Evolutionary conservation across 2,113 vertebrate species (phyloP), one percentile per base, ranked within the genome.

Genomic region (Uropsilus gracilis): DNA sequence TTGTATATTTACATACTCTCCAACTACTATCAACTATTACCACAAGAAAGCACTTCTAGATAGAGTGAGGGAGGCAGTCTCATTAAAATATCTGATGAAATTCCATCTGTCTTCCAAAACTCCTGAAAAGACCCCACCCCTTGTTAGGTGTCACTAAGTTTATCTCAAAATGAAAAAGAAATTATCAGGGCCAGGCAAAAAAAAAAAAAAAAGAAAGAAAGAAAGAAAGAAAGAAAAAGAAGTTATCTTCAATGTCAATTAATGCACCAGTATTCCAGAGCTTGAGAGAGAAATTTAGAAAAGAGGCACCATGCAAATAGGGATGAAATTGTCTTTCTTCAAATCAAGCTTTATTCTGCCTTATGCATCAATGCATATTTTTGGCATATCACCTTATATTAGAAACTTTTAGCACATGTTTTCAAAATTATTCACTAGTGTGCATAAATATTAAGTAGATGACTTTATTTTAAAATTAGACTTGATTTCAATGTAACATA

Each of bases 361-460:
- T 13, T 50, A 50, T 53, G 64, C 37, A 37, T 66, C 39, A 55
- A 0, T 39, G n/a, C 10, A n/a, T 83, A 64, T 82, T 89, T 77
- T 61, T 59, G 61, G 71, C 80, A 90, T 39, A 37, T 20, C 39
- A 44, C 28, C 17, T 71, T 30, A 20, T 48, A 69, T 86, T n/a
- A 76, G 71, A 93, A 82, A 86, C 84, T 30, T 73, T 20, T 39
- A 63, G 48, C 66, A 42, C 32, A 66, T 76, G 53, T 68, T 93
- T 95, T 91, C 44, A 87, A 95, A 95, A 76, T 81, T 88, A 88
- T 94, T 95, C 86, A 89, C 37, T 64, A 92, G 76, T 39, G 61
- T 82, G 44, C 73, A 93, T 80, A 95, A 92, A 96, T 92, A 96
- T 86, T 95, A 93, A 94, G 94, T 97, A 94, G 91, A 94, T 86